Evolutionary conservation across 2,888 invertebrate genomes (phyloP), one percentile per base, ranked within the genome.

Genomic region (Eupeodes luniger): DNA sequence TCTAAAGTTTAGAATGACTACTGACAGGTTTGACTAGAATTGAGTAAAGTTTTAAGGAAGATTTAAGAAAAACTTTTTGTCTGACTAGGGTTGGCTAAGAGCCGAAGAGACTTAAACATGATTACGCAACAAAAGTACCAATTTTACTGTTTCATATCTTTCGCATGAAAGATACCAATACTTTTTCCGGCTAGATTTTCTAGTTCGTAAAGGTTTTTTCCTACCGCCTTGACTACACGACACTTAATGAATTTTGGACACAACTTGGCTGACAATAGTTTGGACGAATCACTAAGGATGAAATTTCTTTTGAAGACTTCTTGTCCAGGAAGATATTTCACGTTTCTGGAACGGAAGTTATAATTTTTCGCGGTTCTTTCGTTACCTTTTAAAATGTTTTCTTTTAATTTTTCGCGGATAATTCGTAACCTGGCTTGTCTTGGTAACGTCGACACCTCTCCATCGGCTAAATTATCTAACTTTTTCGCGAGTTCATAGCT

Each of bases 401-500:
- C n/a, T n/a, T 34, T 34, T 12, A 59, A 16, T 53, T 53, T 59
- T 11, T 57, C 4, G 27, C 19, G 11, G 10, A 57, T 57, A 9
- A 57, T 19, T 57, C 27, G 53, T 9, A 53, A 53, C 5, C 53
- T 53, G 16, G n/a, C 16, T 53, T 53, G 53, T 16, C 53, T n/a
- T 5, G 53, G 53, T 16, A 53, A 16, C 10, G 53, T 53, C 53
- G 53, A 53, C 16, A 53, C 7, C 5, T 53, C 53, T 53, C 53
- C 53, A 53, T 53, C 53, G 19, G 19, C 19, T 19, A 19, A 19
- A 19, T 19, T 19, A 19, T 19, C 19, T 19, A 19, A 19, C 19
- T 53, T 53, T n/a, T 53, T 53, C 53, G 53, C n/a, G 2, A 53
- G 53, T n/a, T 53, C 53, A 53, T 53, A 53, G 16, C 53, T 53